phyloP scores from a whole-genome alignment of 2,888 invertebrate species.

The Drosophila histrio region DNA sequence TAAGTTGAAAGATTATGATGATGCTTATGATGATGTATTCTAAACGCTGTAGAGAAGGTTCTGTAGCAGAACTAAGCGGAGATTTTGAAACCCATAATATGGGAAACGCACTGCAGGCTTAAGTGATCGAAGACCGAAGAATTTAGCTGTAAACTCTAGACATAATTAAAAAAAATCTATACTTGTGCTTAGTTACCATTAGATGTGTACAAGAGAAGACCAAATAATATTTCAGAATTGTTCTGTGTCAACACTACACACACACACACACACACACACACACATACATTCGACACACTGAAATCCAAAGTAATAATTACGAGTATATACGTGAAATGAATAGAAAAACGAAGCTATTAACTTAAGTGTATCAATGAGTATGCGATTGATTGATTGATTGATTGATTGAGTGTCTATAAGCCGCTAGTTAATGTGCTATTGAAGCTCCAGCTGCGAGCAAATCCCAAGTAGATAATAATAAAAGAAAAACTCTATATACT shows the following conservation, averaged over 20 bases:
- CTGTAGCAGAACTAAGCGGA: constrained; percentile 72
- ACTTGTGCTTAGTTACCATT: constrained; percentile 63
- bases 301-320: constrained; percentile 56
- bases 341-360: constrained; percentile 42
- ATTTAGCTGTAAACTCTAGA: constrained; percentile 61
- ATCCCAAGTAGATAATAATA: constrained; percentile 38
- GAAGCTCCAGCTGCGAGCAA: constrained; percentile 45
- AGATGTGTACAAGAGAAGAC: constrained; percentile 76
- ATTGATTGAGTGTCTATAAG: constrained; percentile 56
- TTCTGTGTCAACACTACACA: constrained; percentile 57
- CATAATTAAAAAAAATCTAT: constrained; percentile 18
- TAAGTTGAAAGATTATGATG: constrained; percentile 27
- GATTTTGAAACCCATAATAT: constrained; percentile 70
- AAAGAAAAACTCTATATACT: constrained; percentile 12
- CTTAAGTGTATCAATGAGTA: constrained; percentile 54
- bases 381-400: constrained; percentile 51
- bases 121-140: constrained; percentile 59
- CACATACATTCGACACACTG: not conserved
- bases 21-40: constrained; percentile 49
- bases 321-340: constrained; percentile 42
- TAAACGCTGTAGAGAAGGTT: constrained; percentile 54
- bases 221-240: constrained; percentile 62
- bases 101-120: constrained; percentile 65
- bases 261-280: constrained; percentile 10
- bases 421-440: constrained; percentile 49